Base-by-base conservation (phyloP, 2,888 invertebrate species). In the Cataglyphis cursor region DNA sequence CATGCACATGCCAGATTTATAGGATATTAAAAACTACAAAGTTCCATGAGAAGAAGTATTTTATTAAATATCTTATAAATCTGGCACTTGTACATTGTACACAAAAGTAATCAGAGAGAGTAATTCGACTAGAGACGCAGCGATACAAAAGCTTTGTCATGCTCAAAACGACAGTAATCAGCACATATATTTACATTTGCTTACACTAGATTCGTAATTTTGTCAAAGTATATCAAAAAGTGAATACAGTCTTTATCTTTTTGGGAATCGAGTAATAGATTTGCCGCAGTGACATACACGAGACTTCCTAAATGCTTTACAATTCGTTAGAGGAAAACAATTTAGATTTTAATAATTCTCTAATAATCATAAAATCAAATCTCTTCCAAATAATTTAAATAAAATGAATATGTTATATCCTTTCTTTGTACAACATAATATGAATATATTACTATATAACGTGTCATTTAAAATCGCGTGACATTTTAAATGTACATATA, bases 21-120 rank as follows among this genome's bases (percentile, higher is more conserved):
- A 94, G 93, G 93, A 93, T 84, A 84, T 92, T 91, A 89, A 91
- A 91, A 85, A 90, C 88, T 76, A 72, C 84, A 85, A 57, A 28
- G 83, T 89, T 86, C 68, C 35, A 76, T 84, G 78, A 85, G 87
- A 91, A 91, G 90, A 91, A 85, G 83, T 80, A 41, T 87, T 90
- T 94, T 94, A 94, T 94, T 94, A 88, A 93, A 92, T 73, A 93
- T 94, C 93, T 86, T 93, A 94, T 94, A 94, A 94, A 94, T 94
- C 94, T 94, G 94, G 94, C 93, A 90, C 87, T 91, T 90, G 64
- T 35, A 92, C 90, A 93, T 91, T 88, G 81, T 89, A 90, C 87
- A 92, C 51, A 51, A 51, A 87, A 83, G 87, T 64, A 87, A 82
- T 76, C 76, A 68, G 84, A 83, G 81, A 64, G 72, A 85, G 74